A percentile compares a stretch with the other conserved stretches of the same genome.
Conservation (phyloP, 1,140 invertebrate species). For the Ostrea denselamellosa region DNA sequence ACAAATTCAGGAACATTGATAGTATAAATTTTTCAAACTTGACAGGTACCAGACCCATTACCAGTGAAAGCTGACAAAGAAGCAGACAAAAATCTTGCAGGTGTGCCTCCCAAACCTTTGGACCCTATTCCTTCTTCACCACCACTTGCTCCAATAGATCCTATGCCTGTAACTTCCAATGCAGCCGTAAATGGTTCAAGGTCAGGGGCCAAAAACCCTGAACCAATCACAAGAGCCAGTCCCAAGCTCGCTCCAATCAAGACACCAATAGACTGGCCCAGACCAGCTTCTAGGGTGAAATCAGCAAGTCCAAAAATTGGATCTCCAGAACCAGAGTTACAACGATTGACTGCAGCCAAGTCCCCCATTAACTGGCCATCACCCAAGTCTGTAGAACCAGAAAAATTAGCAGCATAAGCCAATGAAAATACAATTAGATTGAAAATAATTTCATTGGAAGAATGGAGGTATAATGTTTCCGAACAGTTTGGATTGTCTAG, state of each 20-base stretch:
- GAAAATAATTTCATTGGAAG: not conserved
- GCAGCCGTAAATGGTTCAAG: slow-evolving; percentile 27
- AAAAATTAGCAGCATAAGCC: slow-evolving; percentile 31
- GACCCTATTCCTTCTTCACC: not conserved
- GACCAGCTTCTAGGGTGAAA: slow-evolving; percentile 27
- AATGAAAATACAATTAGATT: not conserved
- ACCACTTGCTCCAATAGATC: not conserved
- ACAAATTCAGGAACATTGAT: too few species aligned
- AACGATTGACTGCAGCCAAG: not conserved
- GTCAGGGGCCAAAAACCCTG: slow-evolving; percentile 54
- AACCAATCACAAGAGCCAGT: slow-evolving; percentile 41
- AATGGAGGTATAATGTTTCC: not conserved
- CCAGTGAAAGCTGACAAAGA: slow-evolving; percentile 59
- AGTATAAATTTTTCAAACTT: too few species aligned
- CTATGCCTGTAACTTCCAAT: not conserved
- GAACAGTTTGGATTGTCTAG: not conserved
- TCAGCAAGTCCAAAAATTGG: slow-evolving; percentile 46
- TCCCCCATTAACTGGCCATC: slow-evolving; percentile 55
- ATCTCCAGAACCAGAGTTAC: slow-evolving; percentile 48
- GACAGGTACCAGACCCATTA: slow-evolving; percentile 58
- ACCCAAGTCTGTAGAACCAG: slow-evolving; percentile 60
- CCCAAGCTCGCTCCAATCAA: slow-evolving; percentile 51
- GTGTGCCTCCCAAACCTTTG: not conserved
- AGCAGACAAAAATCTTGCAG: slow-evolving; percentile 48
- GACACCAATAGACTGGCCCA: slow-evolving; percentile 47